Evolutionary conservation across 2,888 invertebrate genomes (phyloP), one percentile per base, ranked within the genome.

Genomic region (Drosophila mayaguana): DNA sequence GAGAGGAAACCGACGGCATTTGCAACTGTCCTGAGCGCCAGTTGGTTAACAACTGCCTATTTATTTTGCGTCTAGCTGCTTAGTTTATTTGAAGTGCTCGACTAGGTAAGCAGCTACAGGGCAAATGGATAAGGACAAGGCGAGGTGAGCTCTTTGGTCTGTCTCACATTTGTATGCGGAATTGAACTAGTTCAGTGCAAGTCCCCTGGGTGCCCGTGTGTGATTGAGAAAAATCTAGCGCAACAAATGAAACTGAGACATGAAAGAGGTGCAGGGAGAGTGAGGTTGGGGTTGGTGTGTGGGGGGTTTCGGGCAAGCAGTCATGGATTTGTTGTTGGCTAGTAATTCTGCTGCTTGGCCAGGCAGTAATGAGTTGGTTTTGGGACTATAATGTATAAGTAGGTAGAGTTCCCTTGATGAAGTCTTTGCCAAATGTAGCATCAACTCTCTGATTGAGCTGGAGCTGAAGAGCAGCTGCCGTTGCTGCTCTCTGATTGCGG

Each of bases 221-320:
- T 74, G 78, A 88, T 76, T 83, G 83, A 85, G 89, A 90, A 91
- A 88, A 88, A 88, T 90, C 88, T 90, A 72, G 90, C 90, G 90
- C 90, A 89, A 90, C 88, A 90, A 88, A 88, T 88, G 88, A 85
- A 75, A 78, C 40, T 22, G 64, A 78, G 60, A 76, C 80, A 63
- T 78, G 72, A 77, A 77, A 77, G 77, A 77, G 77, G 66, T 80
- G 76, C 70, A 53, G 20, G 45, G 48, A 34, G 63, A 28, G 32
- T 63, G 40, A 56, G 67, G 7, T 3, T 18, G 50, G 38, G 8
- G 32, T 5, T n/a, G 40, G 34, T 43, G 36, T 14, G 14, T 14
- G 5, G 12, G 48, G 48, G 43, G 36, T 32, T 28, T 48, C 42
- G 60, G 72, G 38, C 63, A 32, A 59, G 53, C 63, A 73, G 51